These are phyloP conservation scores for Drosophila eugracilis DNA, from an alignment of 1,140 invertebrate species.

Conservation along the genomic window DNA sequence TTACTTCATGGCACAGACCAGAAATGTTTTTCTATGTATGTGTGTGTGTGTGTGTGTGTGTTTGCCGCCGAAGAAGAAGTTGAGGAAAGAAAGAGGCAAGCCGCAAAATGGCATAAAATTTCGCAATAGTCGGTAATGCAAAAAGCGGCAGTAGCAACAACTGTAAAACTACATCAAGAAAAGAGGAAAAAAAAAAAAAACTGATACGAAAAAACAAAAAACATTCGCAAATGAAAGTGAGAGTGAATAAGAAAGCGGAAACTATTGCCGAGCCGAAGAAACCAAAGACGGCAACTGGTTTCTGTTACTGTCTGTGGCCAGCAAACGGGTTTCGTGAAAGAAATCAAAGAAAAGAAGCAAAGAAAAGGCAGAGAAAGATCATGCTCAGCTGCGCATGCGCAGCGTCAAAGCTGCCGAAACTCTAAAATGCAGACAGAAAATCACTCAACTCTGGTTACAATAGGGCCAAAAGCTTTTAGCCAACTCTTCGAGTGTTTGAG, in stretches of 20 bases:
- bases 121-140: conserved; percentile 51
- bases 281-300: conserved; percentile 69
- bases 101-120: conserved; percentile 52
- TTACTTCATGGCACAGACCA: conserved; percentile 81
- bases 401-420: conserved; percentile 35
- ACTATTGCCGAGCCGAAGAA: conserved; percentile 75
- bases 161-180: conserved; percentile 23
- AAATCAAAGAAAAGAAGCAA: conserved; percentile 59
- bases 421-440: background rate
- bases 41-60: too few relatives aligned
- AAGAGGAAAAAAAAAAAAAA: conserved; percentile 12
- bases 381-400: conserved; percentile 75
- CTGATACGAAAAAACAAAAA: conserved; percentile 29
- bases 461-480: conserved; percentile 32
- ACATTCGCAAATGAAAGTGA: conserved; percentile 82
- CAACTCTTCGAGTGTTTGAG: conserved; percentile 45
- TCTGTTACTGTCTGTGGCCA: conserved; percentile 49
- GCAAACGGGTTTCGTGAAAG: conserved; percentile 67
- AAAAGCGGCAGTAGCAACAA: conserved; percentile 46
- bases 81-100: conserved; percentile 19
- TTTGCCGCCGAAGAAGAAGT: conserved; percentile 16
- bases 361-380: conserved; percentile 36
- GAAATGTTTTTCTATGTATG: too few relatives aligned
- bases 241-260: conserved; percentile 85
- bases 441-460: conserved; percentile 22